Percentiles rank a stretch among this genome's conserved stretches.
Conservation (phyloP, 2,797 vertebrate genomes). For the Carapus acus region DNA sequence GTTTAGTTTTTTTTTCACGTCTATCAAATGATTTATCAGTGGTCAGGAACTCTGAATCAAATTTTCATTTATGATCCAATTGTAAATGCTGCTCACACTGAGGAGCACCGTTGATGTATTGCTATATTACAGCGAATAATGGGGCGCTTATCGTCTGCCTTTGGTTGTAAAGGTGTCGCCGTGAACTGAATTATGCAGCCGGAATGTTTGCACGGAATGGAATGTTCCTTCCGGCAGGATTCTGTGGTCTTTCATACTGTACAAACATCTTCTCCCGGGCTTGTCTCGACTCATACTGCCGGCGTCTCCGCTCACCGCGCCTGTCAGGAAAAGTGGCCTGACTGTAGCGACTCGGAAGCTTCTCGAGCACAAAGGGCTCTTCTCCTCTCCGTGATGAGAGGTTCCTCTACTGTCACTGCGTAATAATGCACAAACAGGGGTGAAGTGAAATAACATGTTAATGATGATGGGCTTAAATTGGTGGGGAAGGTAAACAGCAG, state of each 20-base stretch:
- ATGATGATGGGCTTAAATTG: too few relatives aligned
- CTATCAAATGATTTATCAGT: too few relatives aligned
- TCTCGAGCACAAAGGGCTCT: conserved; percentile 1
- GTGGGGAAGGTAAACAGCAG: too few relatives aligned
- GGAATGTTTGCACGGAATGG: conserved; percentile 28
- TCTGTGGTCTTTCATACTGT: conserved; percentile 24
- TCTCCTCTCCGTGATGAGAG: conserved; percentile 6
- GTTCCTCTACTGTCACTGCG: background rate
- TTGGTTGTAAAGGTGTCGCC: conserved; percentile 33
- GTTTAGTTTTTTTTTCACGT: too few relatives aligned
- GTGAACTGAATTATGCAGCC: conserved; percentile 28
- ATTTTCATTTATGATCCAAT: too few relatives aligned
- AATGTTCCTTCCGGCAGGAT: conserved; percentile 49
- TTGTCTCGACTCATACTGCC: conserved; percentile 59
- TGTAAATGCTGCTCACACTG: too few relatives aligned
- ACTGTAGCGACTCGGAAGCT: conserved; percentile 19
- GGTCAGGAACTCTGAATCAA: too few relatives aligned
- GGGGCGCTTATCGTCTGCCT: too few relatives aligned
- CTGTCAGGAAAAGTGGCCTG: conserved; percentile 10
- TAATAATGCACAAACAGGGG: too few relatives aligned
- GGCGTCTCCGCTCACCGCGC: conserved; percentile 30
- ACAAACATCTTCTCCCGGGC: conserved; percentile 46
- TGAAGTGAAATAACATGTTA: too few relatives aligned
- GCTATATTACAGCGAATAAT: too few relatives aligned
- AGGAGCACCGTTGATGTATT: too few relatives aligned